phyloP scores from a whole-genome alignment of 2,888 invertebrate genomes.

The Metalampra italica region DNA sequence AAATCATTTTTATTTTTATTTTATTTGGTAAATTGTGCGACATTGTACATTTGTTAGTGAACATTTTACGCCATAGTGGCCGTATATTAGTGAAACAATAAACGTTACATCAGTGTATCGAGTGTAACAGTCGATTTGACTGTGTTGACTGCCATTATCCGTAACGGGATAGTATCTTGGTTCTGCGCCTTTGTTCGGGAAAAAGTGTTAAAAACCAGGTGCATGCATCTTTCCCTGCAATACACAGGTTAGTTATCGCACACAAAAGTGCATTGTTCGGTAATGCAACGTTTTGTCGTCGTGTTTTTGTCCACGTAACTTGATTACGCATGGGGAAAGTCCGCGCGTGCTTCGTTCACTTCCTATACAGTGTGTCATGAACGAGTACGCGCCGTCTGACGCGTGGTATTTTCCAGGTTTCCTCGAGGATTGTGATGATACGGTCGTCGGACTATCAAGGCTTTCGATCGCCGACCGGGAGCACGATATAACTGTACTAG shows the following conservation, averaged over 20 bases:
- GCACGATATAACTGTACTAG: constrained; percentile 64
- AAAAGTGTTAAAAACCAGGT: constrained; percentile 77
- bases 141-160: constrained; percentile 70
- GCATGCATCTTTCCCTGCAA: constrained; percentile 79
- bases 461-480: constrained; percentile 69
- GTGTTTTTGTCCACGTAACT: constrained; percentile 36
- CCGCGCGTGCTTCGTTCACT: constrained; percentile 48
- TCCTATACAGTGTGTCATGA: constrained; percentile 66
- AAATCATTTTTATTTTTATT: constrained; percentile 63
- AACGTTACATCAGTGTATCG: constrained; percentile 11
- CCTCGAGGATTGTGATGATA: constrained; percentile 79
- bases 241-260: constrained; percentile 63
- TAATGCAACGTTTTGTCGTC: neutral
- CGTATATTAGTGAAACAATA: constrained; percentile 38
- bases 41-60: constrained; percentile 45
- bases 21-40: constrained; percentile 50
- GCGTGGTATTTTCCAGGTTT: constrained; percentile 57
- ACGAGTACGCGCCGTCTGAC: constrained; percentile 25
- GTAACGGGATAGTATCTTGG: constrained; percentile 77
- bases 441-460: constrained; percentile 73
- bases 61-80: constrained; percentile 44
- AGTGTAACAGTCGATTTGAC: constrained; percentile 39
- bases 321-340: constrained; percentile 70
- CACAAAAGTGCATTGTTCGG: neutral
- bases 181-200: constrained; percentile 70